These are phyloP conservation scores for Microcebus tavaratra DNA, from an alignment of 2,113 vertebrate genomes.

Conservation along the genomic window DNA sequence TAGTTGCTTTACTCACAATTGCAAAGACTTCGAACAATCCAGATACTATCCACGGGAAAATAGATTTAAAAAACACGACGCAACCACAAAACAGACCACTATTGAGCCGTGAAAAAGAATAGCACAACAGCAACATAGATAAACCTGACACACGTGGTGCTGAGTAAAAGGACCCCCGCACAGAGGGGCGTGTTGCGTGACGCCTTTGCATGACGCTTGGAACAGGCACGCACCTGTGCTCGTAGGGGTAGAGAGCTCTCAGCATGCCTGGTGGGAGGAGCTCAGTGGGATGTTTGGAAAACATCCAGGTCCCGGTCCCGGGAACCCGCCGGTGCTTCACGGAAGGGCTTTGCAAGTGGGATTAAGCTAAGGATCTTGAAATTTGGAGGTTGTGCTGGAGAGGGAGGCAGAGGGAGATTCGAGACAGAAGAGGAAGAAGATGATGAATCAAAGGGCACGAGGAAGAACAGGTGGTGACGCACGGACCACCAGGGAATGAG, in stretches of 20 bases:
- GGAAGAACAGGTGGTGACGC: background rate
- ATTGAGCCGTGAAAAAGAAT: accelerated
- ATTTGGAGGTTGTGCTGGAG: background rate
- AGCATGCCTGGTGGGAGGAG: too few species aligned
- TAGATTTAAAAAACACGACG: background rate
- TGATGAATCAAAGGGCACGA: background rate
- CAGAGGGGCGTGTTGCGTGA: too few species aligned
- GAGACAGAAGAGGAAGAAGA: background rate
- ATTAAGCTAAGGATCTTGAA: background rate
- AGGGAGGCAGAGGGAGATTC: background rate
- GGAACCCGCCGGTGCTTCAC: accelerated
- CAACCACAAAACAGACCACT: accelerated
- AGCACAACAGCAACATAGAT: accelerated
- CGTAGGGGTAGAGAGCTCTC: too few species aligned
- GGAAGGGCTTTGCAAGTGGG: background rate
- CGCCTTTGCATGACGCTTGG: too few species aligned
- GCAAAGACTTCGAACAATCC: background rate
- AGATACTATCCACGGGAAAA: background rate
- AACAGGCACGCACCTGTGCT: background rate
- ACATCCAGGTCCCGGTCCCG: too few species aligned
- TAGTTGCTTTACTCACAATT: background rate
- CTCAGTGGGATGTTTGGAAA: accelerated
- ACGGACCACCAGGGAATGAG: background rate
- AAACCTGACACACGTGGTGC: too few species aligned
- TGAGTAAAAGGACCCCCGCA: too few species aligned